These are phyloP conservation scores for Ochotona princeps DNA, from an alignment of 2,113 vertebrate species.

Conservation along the genomic window DNA sequence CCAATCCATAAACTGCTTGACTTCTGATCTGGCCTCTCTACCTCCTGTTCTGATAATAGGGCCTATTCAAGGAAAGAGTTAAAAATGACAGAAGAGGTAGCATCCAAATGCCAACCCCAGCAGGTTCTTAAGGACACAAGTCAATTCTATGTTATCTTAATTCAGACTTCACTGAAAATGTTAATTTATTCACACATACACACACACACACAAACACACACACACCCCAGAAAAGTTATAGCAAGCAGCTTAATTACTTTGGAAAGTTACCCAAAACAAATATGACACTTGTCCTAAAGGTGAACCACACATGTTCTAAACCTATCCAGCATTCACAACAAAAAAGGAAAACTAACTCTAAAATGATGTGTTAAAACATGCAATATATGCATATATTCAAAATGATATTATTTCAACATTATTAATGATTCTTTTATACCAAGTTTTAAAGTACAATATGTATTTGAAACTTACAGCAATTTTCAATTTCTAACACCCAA, in stretches of 20 bases:
- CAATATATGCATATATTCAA: not conserved
- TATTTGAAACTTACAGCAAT: not conserved
- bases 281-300: not conserved
- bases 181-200: not conserved
- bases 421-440: not conserved
- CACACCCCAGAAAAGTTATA: not conserved
- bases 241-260: not conserved
- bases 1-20: not conserved
- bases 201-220: too few relatives aligned
- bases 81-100: not conserved
- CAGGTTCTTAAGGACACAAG: not conserved
- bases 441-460: not conserved
- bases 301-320: not conserved
- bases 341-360: not conserved
- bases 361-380: not conserved
- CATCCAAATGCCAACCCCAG: not conserved
- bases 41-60: not conserved
- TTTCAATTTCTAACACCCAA: not conserved
- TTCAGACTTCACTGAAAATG: not conserved
- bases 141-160: constrained; percentile 1
- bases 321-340: not conserved
- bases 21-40: constrained; percentile 6
- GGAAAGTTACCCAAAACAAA: not conserved
- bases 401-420: not conserved
- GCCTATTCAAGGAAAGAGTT: not conserved